Conservation (phyloP, 1,140 invertebrate species). For the Anadara kagoshimensis region DNA sequence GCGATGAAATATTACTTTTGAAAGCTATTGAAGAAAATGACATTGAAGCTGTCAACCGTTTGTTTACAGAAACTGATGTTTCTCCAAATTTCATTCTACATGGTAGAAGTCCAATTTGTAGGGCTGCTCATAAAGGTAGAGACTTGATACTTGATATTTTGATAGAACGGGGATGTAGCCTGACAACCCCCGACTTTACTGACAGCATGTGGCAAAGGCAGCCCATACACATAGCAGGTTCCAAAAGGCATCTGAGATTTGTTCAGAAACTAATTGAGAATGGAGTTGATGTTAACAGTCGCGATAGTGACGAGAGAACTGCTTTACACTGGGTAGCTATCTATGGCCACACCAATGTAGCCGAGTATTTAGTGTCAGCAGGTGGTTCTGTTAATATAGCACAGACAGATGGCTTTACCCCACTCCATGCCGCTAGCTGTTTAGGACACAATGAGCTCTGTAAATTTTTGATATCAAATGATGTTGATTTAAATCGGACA, state of each 20-base stretch:
- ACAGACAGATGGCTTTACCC: slow-evolving; percentile 65
- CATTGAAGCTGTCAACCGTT: slow-evolving; percentile 32
- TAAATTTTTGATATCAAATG: slow-evolving; percentile 47
- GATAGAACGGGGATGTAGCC: slow-evolving; percentile 42
- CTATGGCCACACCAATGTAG: slow-evolving; percentile 54
- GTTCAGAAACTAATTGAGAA: slow-evolving; percentile 50
- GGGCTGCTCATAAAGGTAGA: slow-evolving; percentile 45
- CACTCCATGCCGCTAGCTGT: slow-evolving; percentile 63
- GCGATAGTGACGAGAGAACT: slow-evolving; percentile 63
- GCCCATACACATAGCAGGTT: slow-evolving; percentile 66
- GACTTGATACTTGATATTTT: slow-evolving; percentile 48
- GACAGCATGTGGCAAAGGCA: slow-evolving; percentile 56
- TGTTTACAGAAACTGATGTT: slow-evolving; percentile 39
- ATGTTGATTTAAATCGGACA: slow-evolving; percentile 51
- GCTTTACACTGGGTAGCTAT: slow-evolving; percentile 67
- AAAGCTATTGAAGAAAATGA: slow-evolving; percentile 48
- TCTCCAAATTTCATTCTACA: slow-evolving; percentile 52
- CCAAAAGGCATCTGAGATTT: slow-evolving; percentile 53
- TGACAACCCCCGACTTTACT: slow-evolving; percentile 37
- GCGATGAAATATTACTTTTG: slow-evolving; percentile 27
- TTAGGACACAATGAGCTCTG: slow-evolving; percentile 59
- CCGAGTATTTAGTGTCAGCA: slow-evolving; percentile 49
- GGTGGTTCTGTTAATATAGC: slow-evolving; percentile 61
- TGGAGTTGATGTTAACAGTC: slow-evolving; percentile 57
- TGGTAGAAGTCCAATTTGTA: slow-evolving; percentile 48